Conservation (phyloP, 64 coral and sea anemone species). For the Porites australiensis region DNA sequence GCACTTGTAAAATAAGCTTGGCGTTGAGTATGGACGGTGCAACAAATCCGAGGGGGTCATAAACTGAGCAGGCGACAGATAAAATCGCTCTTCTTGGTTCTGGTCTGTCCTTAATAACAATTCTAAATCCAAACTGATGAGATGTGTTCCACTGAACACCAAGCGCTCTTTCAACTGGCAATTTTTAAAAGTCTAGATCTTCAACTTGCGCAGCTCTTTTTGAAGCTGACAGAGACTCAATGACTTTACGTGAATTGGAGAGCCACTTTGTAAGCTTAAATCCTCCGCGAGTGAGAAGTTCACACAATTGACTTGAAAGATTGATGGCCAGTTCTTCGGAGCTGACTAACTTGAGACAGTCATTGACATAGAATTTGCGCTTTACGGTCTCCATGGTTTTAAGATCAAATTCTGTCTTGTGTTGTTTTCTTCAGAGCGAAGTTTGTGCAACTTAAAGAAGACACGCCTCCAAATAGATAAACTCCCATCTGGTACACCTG, state of each 20-base stretch:
- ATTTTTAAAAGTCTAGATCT: background rate
- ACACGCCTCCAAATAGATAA: background rate
- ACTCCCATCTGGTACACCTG: background rate
- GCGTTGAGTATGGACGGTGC: constrained; percentile 1
- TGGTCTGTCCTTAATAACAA: constrained; percentile 12
- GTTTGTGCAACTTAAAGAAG: background rate
- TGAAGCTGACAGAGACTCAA: constrained; percentile 8
- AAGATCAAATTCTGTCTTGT: background rate
- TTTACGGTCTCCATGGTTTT: constrained; percentile 5
- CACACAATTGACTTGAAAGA: background rate
- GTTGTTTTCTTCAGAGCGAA: background rate
- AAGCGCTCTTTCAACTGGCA: constrained; percentile 9
- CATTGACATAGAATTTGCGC: constrained; percentile 38
- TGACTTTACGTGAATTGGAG: constrained; percentile 21
- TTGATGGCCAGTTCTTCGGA: background rate
- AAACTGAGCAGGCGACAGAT: constrained; percentile 7
- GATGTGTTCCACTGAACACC: background rate
- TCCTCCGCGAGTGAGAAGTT: background rate
- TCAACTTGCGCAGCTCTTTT: background rate
- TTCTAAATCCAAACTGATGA: constrained; percentile 35
- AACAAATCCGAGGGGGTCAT: constrained; percentile 10
- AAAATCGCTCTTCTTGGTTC: constrained; percentile 14
- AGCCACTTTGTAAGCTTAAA: constrained; percentile 57
- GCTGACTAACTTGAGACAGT: constrained; percentile 19
- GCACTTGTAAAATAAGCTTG: constrained; percentile 14